Evolutionary conservation across 2,113 vertebrate genomes (phyloP), one percentile per base, ranked within the genome.

Genomic region (Chrysemys picta): DNA sequence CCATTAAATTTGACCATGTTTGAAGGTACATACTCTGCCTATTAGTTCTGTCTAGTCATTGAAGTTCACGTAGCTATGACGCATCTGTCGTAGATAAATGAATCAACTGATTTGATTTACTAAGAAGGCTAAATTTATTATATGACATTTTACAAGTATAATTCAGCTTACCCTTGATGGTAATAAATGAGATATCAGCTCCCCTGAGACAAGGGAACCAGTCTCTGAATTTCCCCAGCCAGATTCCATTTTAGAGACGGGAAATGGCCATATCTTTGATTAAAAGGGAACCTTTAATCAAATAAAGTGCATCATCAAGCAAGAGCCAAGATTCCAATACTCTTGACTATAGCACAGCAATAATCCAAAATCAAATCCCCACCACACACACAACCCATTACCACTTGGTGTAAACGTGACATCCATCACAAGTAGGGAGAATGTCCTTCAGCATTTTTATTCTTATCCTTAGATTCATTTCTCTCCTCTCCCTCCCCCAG

Each of bases 251-350:
- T 98, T 96, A 97, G 93, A 97, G 96, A 97, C 75, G 94, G 98
- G 98, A 98, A 98, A 98, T 97, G 96, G 97, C 97, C 97, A 97
- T 97, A 97, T 98, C 96, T 97, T 96, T 98, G 98, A 98, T 98
- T 98, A 98, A 98, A 98, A 97, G 97, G 84, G 97, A 96, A 97
- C 95, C 96, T 97, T 98, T 98, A 98, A 98, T 98, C 97, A 98
- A 97, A 97, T 96, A 97, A 97, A 98, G 98, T 98, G 98, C 98
- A 95, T 98, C 88, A 91, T 96, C 96, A 97, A 96, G 87, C n/a
- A 50, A 95, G 90, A 97, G 97, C 97, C 97, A 98, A 98, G 97
- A 98, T 98, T 97, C 98, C 97, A 94, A 95, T 97, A 97, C 96
- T 97, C 96, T 96, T 97, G 96, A 96, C 97, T 97, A 90, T 96